Percentiles rank a stretch among this genome's conserved stretches.
phyloP scores from a whole-genome alignment of 2,797 vertebrate species.

The Hypotaenidia philippensis region DNA sequence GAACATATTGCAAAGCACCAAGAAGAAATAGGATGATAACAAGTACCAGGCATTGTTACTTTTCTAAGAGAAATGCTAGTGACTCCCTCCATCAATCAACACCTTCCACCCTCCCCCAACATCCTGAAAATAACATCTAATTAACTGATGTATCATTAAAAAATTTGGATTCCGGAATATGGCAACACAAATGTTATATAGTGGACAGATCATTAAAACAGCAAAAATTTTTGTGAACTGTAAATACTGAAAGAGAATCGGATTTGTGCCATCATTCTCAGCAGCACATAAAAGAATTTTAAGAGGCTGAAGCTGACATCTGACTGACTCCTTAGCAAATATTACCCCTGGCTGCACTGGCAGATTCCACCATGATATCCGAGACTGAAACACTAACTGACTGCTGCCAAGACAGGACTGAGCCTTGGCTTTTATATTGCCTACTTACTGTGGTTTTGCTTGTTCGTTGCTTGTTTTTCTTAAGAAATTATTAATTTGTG shows the following conservation, averaged over 20 bases:
- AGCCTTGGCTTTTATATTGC: background rate
- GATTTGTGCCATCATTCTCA: conserved; percentile 32
- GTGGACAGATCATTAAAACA: background rate
- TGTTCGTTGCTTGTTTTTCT: background rate
- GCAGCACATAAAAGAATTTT: background rate
- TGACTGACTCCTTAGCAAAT: conserved; percentile 60
- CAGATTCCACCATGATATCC: background rate
- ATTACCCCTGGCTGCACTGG: conserved; percentile 59
- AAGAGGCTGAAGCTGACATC: conserved; percentile 55
- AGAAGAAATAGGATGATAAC: conserved; percentile 63
- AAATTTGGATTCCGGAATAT: background rate
- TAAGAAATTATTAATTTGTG: background rate
- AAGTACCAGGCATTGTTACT: conserved; percentile 70
- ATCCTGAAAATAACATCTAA: background rate
- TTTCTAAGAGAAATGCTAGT: conserved; percentile 41
- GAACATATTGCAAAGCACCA: conserved; percentile 65
- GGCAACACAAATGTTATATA: background rate
- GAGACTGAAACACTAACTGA: conserved; percentile 52
- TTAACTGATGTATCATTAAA: background rate
- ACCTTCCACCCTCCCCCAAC: background rate
- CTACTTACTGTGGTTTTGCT: background rate
- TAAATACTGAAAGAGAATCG: conserved; percentile 5
- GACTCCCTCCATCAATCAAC: background rate
- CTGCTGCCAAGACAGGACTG: conserved; percentile 31
- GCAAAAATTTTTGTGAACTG: background rate